These are phyloP conservation scores for Eunapius fragilis DNA, from an alignment of 37 sponge, comb jelly and placozoan species.

Conservation along the genomic window DNA sequence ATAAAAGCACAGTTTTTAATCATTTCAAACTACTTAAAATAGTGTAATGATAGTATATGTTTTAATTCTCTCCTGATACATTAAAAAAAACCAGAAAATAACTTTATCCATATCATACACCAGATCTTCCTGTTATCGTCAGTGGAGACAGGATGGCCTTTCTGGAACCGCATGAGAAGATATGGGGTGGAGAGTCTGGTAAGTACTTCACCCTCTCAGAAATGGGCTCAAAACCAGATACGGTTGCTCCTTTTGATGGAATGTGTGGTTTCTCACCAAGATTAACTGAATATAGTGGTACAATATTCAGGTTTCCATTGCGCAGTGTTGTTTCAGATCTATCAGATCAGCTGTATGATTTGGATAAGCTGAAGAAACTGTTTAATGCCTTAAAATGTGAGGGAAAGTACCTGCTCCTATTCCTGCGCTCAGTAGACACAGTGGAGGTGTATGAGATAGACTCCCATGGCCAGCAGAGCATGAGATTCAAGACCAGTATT, in stretches of 20 bases:
- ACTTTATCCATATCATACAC: not conserved
- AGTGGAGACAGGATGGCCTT: constrained; percentile 63
- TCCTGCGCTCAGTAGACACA: constrained; percentile 26
- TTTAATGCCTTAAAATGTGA: constrained; percentile 35
- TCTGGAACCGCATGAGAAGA: constrained; percentile 72
- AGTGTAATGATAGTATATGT: too few species aligned
- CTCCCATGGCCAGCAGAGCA: not conserved
- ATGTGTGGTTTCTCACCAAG: constrained; percentile 12
- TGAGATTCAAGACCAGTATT: not conserved
- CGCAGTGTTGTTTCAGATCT: constrained; percentile 24
- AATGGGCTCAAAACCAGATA: not conserved
- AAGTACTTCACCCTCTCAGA: not conserved
- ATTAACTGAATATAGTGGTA: not conserved
- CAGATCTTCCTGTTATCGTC: constrained; percentile 76
- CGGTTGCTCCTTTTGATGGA: constrained; percentile 21
- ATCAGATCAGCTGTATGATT: constrained; percentile 11
- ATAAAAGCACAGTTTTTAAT: too few species aligned
- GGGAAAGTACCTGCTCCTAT: constrained; percentile 45
- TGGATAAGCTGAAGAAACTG: constrained; percentile 23
- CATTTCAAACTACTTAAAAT: too few species aligned
- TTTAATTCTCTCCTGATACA: not conserved
- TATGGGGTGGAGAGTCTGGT: constrained; percentile 49
- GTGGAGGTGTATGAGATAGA: constrained; percentile 17
- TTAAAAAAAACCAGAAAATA: not conserved
- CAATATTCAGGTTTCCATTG: constrained; percentile 65